Evolutionary conservation across 2,888 invertebrate species (phyloP), one percentile per base, ranked within the genome.

Genomic region (Cerastoderma edule): DNA sequence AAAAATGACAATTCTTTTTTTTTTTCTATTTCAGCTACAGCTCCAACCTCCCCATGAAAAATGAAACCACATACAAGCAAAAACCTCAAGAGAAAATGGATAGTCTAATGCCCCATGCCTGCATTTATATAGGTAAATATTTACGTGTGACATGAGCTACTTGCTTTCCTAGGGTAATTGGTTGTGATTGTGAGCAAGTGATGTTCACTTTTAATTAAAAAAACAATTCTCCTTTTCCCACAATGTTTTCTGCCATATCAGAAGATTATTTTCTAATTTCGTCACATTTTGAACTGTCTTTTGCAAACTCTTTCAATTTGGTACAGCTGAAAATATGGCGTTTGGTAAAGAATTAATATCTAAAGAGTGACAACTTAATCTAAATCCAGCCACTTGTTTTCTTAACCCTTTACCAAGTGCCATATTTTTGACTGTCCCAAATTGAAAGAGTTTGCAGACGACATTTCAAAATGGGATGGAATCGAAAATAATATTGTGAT

Each of bases 91-190:
- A 48, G 19, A 69, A 69, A 22, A 79, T 79, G 79, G 64, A 74
- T 50, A 57, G 78, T 16, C 66, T 82, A 22, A 63, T 84, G 46
- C 84, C 84, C 46, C 82, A 82, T 63, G 71, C 84, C 1, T 84
- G 84, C 72, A 70, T 84, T 1, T 82, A 73, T 64, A 75, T 84
- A 48, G 84, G 84, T 84, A 74, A 56, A n/a, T n/a, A n/a, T n/a
- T n/a, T n/a, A n/a, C n/a, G n/a, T n/a, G n/a, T n/a, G 54, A 6
- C 46, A 46, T 16, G 16, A 30, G 32, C 32, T n/a, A 10, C 8
- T 28, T 57, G 27, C 10, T 53, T 53, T n/a, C 6, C 6, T 53
- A 6, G 19, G 22, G 19, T 53, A 22, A 8, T 53, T n/a, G 24
- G n/a, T 53, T n/a, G n/a, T 16, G 19, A 8, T 8, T 53, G n/a